Evolutionary conservation across 2,113 vertebrate genomes (phyloP), one percentile per base, ranked within the genome.

Genomic region (Heterocephalus glaber): DNA sequence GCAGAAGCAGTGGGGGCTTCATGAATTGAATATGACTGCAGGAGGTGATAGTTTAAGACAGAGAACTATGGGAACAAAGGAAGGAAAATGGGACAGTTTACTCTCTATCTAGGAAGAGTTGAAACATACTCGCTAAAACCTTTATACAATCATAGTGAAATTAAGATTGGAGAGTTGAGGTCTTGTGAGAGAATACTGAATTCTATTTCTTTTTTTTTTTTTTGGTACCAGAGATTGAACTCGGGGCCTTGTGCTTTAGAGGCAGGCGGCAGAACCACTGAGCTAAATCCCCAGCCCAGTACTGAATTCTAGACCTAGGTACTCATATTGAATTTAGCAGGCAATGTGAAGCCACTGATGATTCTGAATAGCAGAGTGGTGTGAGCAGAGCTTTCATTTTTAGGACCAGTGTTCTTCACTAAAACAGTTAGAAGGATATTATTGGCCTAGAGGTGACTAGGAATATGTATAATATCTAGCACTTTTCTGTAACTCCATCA

Each of bases 271-370:
- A n/a, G n/a, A n/a, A n/a, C n/a, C n/a, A n/a, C n/a, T n/a, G n/a
- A n/a, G n/a, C n/a, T n/a, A n/a, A n/a, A n/a, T n/a, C n/a, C n/a
- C n/a, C n/a, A n/a, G n/a, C n/a, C n/a, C n/a, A 72, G 49, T 87
- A 72, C 7, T 92, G 52, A 94, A 80, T 90, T 92, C 58, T 10
- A 84, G 12, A 38, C 3, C 2, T n/a, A 44, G 38, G 30, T 33
- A 30, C 91, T 96, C 86, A 66, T 70, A 60, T 88, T 90, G 88
- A 88, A 87, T 65, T 90, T 60, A 70, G 47, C 60, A 89, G 44
- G 52, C 52, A 77, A 0, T 77, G 11, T 82, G 49, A 54, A 92
- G 33, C 56, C 35, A 94, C 5, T 76, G n/a, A 30, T 79, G 38
- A 17, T 81, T 95, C 70, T 89, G 35, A 91, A 66, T 79, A 86